Evolutionary conservation across 2,888 invertebrate genomes (phyloP), one percentile per base, ranked within the genome.

Genomic region (Odontothrips loti): DNA sequence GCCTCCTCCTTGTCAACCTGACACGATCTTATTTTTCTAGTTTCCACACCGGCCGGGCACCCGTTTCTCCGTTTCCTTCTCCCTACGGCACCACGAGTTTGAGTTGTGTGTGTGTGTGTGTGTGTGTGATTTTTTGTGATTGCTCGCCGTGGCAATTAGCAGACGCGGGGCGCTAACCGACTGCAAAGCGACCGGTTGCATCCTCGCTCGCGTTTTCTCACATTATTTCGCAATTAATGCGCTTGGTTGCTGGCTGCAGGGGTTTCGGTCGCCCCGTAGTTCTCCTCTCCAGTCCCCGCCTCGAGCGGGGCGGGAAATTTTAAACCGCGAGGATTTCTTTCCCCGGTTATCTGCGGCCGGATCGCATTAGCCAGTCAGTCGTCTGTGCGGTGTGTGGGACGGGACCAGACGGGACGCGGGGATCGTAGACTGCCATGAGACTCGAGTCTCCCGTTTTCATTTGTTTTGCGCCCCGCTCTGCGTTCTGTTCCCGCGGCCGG

Each of bases 201-300:
- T 23, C 68, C 68, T 20, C 68, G 23, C 68, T n/a, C 68, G 68
- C 68, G 68, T 68, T 68, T 68, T 68, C 68, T 68, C 68, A 68
- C 68, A 68, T 68, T 68, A 68, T 68, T 68, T 68, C 68, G 68
- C 68, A 68, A 68, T 68, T 68, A 68, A 68, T 68, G 68, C 68
- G 12, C 51, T 17, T 51, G 12, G 51, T 11, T 51, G 51, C 51
- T 12, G 15, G 51, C 51, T 12, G 51, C 17, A 2, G n/a, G n/a
- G n/a, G n/a, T n/a, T n/a, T n/a, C n/a, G n/a, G n/a, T 48, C 48
- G 10, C 48, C 51, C 51, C 51, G 51, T n/a, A n/a, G n/a, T n/a
- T n/a, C n/a, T n/a, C n/a, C n/a, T n/a, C n/a, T n/a, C n/a, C n/a
- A n/a, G n/a, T n/a, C n/a, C n/a, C n/a, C n/a, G n/a, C n/a, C n/a